Evolutionary conservation across 2,888 invertebrate genomes (phyloP), one percentile per base, ranked within the genome.

Genomic region (Drosophila limbata): DNA sequence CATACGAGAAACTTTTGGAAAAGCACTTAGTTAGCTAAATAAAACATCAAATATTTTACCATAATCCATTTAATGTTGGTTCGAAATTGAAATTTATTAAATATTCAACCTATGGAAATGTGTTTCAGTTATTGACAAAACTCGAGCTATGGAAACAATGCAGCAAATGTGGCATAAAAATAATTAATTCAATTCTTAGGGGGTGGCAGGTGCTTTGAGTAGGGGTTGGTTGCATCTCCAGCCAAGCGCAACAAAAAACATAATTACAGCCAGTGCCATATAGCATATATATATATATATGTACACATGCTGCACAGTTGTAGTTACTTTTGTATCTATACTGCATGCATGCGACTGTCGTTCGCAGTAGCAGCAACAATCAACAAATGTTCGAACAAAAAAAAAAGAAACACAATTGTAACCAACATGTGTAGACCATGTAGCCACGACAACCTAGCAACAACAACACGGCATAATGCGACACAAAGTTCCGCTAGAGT

Each of bases 401-500:
- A 56, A 39, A 25, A 48, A 48, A 17, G 37, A 44, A 25, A 37
- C 64, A 73, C 82, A 82, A 82, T 82, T 81, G 79, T 67, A 72
- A 68, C 52, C 77, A 73, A 83, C 84, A 84, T 81, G 76, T 73
- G 77, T 76, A 72, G 72, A 31, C 76, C 72, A 72, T 81, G 82
- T 83, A 83, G 85, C 83, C 83, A 83, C 83, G 83, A 85, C 86
- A 83, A 80, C 78, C 64, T 25, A 25, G 6, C 25, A 62, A 69
- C 62, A 63, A 84, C 77, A 76, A 28, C 28, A 76, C 68, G 77
- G 76, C 87, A 86, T 83, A 84, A 79, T 84, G 86, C 80, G 87
- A 84, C 87, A 84, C 77, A 86, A 70, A 80, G 84, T 84, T 84
- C 87, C 84, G 84, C 84, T 84, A 84, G 84, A 84, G 69, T 84